Conservation (phyloP, 2,113 vertebrate species). For the Anguilla rostrata region DNA sequence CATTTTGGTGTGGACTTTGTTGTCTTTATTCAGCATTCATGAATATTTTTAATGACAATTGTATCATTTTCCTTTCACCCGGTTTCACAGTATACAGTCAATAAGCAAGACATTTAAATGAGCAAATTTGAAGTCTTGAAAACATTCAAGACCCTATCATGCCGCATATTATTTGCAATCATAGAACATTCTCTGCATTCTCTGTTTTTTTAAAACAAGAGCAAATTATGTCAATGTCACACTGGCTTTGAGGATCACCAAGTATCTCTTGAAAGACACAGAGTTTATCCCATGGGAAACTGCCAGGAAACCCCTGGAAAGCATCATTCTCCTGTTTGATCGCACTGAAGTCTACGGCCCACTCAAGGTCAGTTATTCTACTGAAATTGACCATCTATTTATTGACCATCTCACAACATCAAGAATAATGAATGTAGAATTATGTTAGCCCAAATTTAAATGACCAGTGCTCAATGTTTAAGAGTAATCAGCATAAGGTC, state of each 20-base stretch:
- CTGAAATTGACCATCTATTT: neutral
- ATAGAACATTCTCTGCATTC: neutral
- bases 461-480: too few relatives aligned
- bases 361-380: slow-evolving; percentile 75
- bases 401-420: neutral
- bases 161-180: neutral
- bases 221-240: slow-evolving; percentile 61
- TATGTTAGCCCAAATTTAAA: too few relatives aligned
- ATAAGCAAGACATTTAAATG: neutral
- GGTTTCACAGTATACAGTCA: neutral
- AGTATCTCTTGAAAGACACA: slow-evolving; percentile 67
- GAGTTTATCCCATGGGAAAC: slow-evolving; percentile 82
- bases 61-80: too few relatives aligned
- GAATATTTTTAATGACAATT: too few relatives aligned
- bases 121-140: neutral
- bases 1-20: too few relatives aligned
- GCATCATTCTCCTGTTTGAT: slow-evolving; percentile 86
- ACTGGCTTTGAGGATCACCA: slow-evolving; percentile 77
- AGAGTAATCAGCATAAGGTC: too few relatives aligned
- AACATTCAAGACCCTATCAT: neutral
- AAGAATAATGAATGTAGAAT: neutral
- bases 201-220: slow-evolving; percentile 57
- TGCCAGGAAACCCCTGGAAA: slow-evolving; percentile 70
- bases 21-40: too few relatives aligned
- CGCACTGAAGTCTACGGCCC: slow-evolving; percentile 81